Evolutionary conservation across 1,140 invertebrate species (phyloP).

Genomic region (Halesus radiatus): DNA sequence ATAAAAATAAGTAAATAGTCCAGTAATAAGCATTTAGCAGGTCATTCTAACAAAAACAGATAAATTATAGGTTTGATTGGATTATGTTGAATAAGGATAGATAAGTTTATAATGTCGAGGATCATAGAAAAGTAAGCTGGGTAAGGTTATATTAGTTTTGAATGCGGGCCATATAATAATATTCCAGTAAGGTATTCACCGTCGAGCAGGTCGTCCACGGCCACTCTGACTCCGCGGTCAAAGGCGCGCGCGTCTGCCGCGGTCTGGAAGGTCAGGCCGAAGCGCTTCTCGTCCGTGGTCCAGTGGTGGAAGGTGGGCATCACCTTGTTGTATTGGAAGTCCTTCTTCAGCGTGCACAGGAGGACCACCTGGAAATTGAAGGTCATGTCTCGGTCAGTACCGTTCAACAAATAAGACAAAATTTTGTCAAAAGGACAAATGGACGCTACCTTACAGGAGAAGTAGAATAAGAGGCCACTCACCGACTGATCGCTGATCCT

Average conservation of each 20-base stretch:
- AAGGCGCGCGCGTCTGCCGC: slow-evolving; percentile 94
- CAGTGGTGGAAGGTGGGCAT: slow-evolving; percentile 99
- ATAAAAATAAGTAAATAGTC: too few species aligned
- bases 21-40: too few species aligned
- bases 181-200: slow-evolving; percentile 73
- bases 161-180: neutral
- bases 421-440: too few species aligned
- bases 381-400: too few species aligned
- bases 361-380: slow-evolving; percentile 83
- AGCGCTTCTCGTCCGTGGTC: slow-evolving; percentile 94
- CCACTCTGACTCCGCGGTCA: slow-evolving; percentile 91
- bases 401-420: too few species aligned
- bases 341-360: slow-evolving; percentile 94
- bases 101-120: too few species aligned
- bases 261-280: slow-evolving; percentile 95
- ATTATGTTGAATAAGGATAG: too few species aligned
- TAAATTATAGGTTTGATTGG: too few species aligned
- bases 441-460: neutral
- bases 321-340: slow-evolving; percentile 97
- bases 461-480: slow-evolving; percentile 61
- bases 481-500: slow-evolving; percentile 93
- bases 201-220: slow-evolving; percentile 91
- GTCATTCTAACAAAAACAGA: too few species aligned
- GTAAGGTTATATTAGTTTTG: neutral
- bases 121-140: neutral